phyloP scores from a whole-genome alignment of 2,113 vertebrate species.

The Piprites chloris region DNA sequence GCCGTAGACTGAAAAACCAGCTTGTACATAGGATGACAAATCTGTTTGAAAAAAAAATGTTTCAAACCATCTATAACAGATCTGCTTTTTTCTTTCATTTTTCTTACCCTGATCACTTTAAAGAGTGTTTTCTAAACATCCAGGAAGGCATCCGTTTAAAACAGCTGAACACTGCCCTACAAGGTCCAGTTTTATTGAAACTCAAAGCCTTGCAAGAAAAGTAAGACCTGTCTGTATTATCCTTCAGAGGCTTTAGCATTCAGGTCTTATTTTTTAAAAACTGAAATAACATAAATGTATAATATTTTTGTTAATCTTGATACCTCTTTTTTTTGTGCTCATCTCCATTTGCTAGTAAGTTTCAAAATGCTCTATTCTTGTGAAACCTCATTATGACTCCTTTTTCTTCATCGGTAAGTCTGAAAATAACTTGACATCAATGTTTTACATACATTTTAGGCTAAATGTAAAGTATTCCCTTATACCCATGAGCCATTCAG shows the following conservation, averaged over 20 bases:
- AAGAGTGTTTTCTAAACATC: background rate
- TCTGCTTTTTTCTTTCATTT: background rate
- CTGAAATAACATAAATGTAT: background rate
- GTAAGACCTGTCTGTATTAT: background rate
- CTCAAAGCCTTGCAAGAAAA: background rate
- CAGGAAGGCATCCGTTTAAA: background rate
- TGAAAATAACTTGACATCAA: slow-evolving; percentile 50
- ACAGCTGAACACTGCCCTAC: background rate
- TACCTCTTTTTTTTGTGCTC: slow-evolving; percentile 4
- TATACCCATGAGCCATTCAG: slow-evolving; percentile 14
- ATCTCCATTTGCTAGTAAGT: background rate
- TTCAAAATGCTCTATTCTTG: slow-evolving; percentile 9
- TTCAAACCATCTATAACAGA: background rate
- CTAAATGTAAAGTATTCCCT: slow-evolving; percentile 51
- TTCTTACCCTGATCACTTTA: background rate
- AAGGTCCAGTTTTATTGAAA: background rate
- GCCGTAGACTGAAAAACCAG: background rate
- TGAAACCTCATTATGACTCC: slow-evolving; percentile 10
- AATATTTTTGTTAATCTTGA: background rate
- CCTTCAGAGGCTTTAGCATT: background rate
- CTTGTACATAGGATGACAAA: background rate
- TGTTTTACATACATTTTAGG: slow-evolving; percentile 42
- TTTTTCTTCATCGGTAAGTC: slow-evolving; percentile 22
- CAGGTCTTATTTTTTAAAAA: background rate
- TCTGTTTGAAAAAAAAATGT: background rate